Conservation (phyloP, 2,888 invertebrate species). For the Troilus luridus region DNA sequence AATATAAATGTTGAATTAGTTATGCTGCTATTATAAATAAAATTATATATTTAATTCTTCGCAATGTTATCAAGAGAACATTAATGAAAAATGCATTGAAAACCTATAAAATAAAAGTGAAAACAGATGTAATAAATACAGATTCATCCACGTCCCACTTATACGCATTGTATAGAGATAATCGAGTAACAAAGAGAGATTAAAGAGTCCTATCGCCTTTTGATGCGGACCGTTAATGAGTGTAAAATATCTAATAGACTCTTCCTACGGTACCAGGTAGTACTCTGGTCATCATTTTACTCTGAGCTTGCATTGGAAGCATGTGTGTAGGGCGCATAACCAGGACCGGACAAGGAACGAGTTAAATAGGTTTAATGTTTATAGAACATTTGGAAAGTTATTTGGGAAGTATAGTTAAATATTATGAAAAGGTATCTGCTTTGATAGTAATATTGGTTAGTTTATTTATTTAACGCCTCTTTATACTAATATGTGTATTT, state of each 20-base stretch:
- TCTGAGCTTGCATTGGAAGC: neutral
- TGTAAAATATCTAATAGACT: constrained; percentile 17
- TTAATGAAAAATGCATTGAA: neutral
- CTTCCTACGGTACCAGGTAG: neutral
- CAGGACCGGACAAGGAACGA: neutral
- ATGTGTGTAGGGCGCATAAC: neutral
- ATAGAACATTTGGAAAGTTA: too few relatives aligned
- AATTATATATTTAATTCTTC: too few relatives aligned
- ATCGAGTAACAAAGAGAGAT: neutral
- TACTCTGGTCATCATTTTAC: neutral
- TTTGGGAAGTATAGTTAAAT: too few relatives aligned
- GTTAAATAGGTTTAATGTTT: too few relatives aligned
- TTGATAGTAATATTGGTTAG: too few relatives aligned
- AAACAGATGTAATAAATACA: neutral
- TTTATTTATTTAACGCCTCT: too few relatives aligned
- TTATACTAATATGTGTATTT: too few relatives aligned
- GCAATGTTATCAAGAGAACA: too few relatives aligned
- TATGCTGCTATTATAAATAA: too few relatives aligned
- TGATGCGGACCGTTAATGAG: neutral
- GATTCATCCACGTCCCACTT: constrained; percentile 26
- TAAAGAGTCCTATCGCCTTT: neutral
- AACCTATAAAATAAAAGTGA: neutral
- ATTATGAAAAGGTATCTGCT: too few relatives aligned
- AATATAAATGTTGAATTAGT: too few relatives aligned
- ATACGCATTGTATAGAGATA: constrained; percentile 3